These are phyloP conservation scores for Percopsis omiscomaycus DNA, from an alignment of 2,797 vertebrate species.

Conservation along the genomic window DNA sequence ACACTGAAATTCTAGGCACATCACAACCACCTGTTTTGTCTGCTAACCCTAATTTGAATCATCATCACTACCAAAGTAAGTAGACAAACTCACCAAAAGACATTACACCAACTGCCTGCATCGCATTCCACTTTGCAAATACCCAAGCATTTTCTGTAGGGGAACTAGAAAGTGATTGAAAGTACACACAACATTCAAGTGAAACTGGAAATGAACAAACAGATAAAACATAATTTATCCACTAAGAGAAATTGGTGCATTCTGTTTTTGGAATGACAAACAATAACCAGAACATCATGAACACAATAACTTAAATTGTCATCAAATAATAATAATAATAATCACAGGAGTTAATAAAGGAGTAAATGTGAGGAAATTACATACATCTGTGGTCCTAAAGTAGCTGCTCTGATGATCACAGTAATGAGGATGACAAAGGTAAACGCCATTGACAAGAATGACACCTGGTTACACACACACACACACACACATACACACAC, in stretches of 20 bases:
- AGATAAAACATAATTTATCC: neutral
- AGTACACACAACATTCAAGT: neutral
- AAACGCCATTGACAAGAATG: neutral
- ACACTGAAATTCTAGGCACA: neutral
- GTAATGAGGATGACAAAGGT: constrained; percentile 33
- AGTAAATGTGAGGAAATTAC: neutral
- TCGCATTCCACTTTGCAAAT: constrained; percentile 88
- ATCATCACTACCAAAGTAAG: neutral
- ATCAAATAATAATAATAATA: neutral
- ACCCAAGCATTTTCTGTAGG: constrained; percentile 86
- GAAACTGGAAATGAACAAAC: constrained; percentile 8
- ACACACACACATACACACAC: neutral
- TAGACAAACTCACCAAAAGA: constrained; percentile 89
- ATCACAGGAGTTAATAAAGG: constrained; percentile 5
- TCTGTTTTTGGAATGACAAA: neutral
- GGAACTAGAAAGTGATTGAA: constrained; percentile 70
- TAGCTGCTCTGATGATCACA: constrained; percentile 82
- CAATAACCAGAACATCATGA: neutral
- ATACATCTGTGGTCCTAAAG: constrained; percentile 84
- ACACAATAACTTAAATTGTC: neutral
- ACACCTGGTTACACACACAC: neutral
- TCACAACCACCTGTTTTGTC: neutral
- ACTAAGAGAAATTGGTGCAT: neutral
- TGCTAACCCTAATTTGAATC: neutral
- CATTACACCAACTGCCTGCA: constrained; percentile 93